Conservation (phyloP, 2,797 vertebrate genomes). For the Halcyon smyrnensis region DNA sequence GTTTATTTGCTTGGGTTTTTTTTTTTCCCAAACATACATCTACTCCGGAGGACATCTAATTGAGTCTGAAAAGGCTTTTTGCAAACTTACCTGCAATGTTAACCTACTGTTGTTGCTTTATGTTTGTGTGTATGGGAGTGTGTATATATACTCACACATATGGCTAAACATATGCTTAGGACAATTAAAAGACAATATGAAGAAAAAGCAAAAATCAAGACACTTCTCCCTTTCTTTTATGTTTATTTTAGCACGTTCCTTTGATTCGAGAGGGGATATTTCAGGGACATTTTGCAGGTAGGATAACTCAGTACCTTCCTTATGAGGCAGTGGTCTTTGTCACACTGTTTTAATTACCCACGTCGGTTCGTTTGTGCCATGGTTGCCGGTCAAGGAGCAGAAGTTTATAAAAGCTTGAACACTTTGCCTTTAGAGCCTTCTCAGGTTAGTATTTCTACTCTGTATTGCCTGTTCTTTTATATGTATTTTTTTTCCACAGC, state of each 20-base stretch:
- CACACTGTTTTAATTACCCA: background rate
- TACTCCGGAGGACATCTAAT: background rate
- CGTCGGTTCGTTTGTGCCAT: background rate
- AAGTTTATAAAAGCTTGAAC: background rate
- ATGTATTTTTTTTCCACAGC: background rate
- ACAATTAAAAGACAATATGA: conserved; percentile 41
- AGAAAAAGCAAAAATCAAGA: background rate
- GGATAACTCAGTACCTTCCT: background rate
- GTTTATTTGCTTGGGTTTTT: background rate
- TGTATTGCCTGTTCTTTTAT: background rate
- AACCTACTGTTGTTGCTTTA: background rate
- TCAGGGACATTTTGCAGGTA: background rate
- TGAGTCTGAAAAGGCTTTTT: conserved; percentile 28
- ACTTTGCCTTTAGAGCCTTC: background rate
- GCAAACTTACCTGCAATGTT: conserved; percentile 5
- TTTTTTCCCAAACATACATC: background rate
- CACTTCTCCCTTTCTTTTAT: background rate
- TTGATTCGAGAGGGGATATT: background rate
- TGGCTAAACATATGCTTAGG: conserved; percentile 40
- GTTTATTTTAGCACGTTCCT: background rate
- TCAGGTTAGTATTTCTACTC: background rate
- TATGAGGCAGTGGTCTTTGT: background rate
- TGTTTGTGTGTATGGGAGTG: background rate
- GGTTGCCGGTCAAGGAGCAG: background rate
- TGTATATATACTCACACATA: conserved; percentile 3